Percentiles rank a stretch among this genome's conserved stretches.
phyloP scores from a whole-genome alignment of 1,140 invertebrate species.

The Apolygus lucorum region DNA sequence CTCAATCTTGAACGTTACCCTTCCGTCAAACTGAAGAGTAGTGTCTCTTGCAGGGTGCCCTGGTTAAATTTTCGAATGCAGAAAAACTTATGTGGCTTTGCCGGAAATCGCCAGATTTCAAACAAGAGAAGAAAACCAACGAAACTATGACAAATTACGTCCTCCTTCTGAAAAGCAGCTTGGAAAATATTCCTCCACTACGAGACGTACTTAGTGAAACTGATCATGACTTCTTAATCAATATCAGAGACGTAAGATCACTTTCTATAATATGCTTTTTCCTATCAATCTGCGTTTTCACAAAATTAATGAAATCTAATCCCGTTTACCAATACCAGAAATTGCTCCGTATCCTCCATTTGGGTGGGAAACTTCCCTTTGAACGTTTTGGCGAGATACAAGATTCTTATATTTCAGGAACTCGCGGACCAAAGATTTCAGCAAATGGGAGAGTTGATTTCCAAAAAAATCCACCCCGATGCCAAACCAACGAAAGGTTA shows the following conservation, averaged over 20 bases:
- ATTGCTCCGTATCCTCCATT: too few species aligned
- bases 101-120: slow-evolving; percentile 47
- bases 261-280: too few species aligned
- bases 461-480: slow-evolving; percentile 62
- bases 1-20: neutral
- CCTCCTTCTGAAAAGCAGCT: slow-evolving; percentile 65
- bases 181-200: slow-evolving; percentile 61
- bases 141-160: slow-evolving; percentile 72
- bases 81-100: slow-evolving; percentile 53
- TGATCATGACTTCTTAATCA: slow-evolving; percentile 32
- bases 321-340: too few species aligned
- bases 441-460: slow-evolving; percentile 54
- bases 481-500: slow-evolving; percentile 58
- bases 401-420: slow-evolving; percentile 38
- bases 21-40: too few species aligned
- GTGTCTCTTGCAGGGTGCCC: slow-evolving; percentile 42
- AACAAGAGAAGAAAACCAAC: slow-evolving; percentile 49
- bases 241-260: slow-evolving; percentile 32
- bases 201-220: slow-evolving; percentile 37
- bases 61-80: slow-evolving; percentile 50
- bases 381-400: neutral
- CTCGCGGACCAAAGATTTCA: slow-evolving; percentile 44
- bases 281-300: too few species aligned
- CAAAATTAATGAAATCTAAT: too few species aligned
- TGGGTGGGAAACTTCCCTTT: too few species aligned